Percentiles rank a stretch among this genome's conserved stretches.
phyloP scores from a whole-genome alignment of 2,888 invertebrate genomes.

The Drosophila suboccidentalis region DNA sequence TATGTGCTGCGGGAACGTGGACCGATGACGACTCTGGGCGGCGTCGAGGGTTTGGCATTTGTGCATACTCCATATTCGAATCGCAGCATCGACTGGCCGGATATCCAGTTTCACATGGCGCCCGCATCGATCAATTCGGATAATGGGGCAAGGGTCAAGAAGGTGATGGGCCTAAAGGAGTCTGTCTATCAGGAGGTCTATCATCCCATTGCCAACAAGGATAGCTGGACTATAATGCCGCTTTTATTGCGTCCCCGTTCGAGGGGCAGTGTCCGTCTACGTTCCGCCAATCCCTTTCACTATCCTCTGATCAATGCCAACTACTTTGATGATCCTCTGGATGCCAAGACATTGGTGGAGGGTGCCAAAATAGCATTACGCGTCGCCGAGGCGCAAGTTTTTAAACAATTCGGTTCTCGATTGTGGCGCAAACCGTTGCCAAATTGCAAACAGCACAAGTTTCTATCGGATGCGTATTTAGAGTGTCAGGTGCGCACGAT shows the following conservation, averaged over 20 bases:
- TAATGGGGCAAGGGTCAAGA: constrained; percentile 90
- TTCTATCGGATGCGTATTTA: constrained; percentile 93
- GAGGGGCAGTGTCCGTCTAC: constrained; percentile 91
- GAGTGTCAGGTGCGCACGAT: constrained; percentile 95
- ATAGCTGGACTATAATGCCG: constrained; percentile 93
- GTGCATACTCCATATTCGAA: constrained; percentile 94
- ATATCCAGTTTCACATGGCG: constrained; percentile 97
- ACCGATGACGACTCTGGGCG: constrained; percentile 95
- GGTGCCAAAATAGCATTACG: constrained; percentile 91
- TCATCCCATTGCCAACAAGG: constrained; percentile 91
- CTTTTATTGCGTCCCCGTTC: constrained; percentile 92
- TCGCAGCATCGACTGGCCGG: constrained; percentile 92
- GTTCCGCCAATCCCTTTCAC: constrained; percentile 93
- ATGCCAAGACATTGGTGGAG: constrained; percentile 93
- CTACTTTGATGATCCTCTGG: constrained; percentile 93
- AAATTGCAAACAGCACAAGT: constrained; percentile 90
- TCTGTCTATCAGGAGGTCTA: constrained; percentile 92
- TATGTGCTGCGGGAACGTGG: constrained; percentile 92
- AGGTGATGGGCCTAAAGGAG: constrained; percentile 93
- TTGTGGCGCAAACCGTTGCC: constrained; percentile 92
- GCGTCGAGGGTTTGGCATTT: constrained; percentile 95
- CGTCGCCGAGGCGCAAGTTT: constrained; percentile 91
- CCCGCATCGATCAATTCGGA: constrained; percentile 95
- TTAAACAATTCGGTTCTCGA: constrained; percentile 92
- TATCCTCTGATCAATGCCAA: constrained; percentile 96